Evolutionary conservation across 2,113 vertebrate species (phyloP).

Genomic region (Polypterus senegalus): DNA sequence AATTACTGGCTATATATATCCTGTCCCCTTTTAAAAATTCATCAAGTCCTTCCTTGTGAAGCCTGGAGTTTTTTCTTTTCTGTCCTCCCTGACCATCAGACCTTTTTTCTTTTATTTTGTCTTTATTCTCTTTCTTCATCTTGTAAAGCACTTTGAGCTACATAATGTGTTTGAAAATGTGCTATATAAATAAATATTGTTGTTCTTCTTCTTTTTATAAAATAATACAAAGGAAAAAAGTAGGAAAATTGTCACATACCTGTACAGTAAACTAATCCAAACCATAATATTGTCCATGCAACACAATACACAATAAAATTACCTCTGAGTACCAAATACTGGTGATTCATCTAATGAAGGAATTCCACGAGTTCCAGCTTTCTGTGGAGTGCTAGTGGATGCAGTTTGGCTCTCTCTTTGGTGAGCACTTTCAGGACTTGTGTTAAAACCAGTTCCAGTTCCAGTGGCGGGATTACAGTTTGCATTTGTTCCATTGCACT

Average conservation of each 20-base stretch:
- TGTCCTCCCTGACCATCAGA: too few relatives aligned
- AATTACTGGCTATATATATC: too few relatives aligned
- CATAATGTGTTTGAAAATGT: too few relatives aligned
- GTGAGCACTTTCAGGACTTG: constrained; percentile 34
- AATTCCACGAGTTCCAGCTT: constrained; percentile 43
- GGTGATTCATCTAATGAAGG: constrained; percentile 69
- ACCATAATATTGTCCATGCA: constrained; percentile 10
- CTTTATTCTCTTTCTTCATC: too few relatives aligned
- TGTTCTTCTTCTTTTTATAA: too few relatives aligned
- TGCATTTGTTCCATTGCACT: constrained; percentile 60
- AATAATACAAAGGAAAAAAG: not conserved
- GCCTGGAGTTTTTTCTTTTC: too few relatives aligned
- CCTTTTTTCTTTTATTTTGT: too few relatives aligned
- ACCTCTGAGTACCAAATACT: constrained; percentile 59
- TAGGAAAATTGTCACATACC: not conserved
- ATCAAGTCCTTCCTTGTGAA: too few relatives aligned
- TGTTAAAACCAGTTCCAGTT: constrained; percentile 28
- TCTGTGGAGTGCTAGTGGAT: constrained; percentile 63
- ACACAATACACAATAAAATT: constrained; percentile 18
- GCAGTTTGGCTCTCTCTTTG: constrained; percentile 33
- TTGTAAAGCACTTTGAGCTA: too few relatives aligned
- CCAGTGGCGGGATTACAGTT: constrained; percentile 34
- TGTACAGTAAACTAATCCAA: not conserved
- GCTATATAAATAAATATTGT: too few relatives aligned
- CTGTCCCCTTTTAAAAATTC: too few relatives aligned